These are phyloP conservation scores for Phrynocephalus versicolor DNA, from an alignment of 2,113 vertebrate species.

Conservation along the genomic window DNA sequence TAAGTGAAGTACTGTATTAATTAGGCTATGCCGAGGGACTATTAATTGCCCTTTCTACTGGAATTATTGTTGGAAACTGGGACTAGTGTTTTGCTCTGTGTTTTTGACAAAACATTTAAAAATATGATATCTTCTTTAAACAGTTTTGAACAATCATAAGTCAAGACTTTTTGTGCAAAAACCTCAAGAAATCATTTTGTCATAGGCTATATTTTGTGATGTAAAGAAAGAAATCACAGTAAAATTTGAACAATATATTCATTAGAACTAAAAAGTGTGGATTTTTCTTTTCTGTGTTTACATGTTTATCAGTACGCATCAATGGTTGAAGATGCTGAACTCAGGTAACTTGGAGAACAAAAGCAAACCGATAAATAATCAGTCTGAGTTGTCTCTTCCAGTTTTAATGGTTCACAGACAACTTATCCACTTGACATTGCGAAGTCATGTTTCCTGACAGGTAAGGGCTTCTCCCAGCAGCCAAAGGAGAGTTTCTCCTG, in stretches of 20 bases:
- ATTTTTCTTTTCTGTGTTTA: neutral
- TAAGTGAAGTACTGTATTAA: neutral
- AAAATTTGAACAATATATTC: neutral
- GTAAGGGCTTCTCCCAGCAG: slow-evolving; percentile 3
- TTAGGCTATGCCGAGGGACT: neutral
- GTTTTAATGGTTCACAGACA: neutral
- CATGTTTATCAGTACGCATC: neutral
- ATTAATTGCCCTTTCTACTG: neutral
- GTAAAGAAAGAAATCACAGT: rapidly evolving
- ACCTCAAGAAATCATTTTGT: neutral
- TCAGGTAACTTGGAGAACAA: slow-evolving; percentile 2
- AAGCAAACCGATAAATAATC: neutral
- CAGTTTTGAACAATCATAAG: neutral
- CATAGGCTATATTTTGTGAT: neutral
- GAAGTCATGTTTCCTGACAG: neutral
- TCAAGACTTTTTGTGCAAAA: neutral
- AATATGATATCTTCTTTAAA: neutral
- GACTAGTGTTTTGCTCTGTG: neutral
- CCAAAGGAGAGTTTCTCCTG: slow-evolving; percentile 28
- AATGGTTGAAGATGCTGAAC: slow-evolving; percentile 13
- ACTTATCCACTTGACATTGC: neutral
- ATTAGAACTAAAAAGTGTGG: neutral
- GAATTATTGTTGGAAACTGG: neutral
- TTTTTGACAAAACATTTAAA: neutral
- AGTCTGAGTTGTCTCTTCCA: slow-evolving; percentile 24